Conservation (phyloP, 2,113 vertebrate species). For the Carlito syrichta region DNA sequence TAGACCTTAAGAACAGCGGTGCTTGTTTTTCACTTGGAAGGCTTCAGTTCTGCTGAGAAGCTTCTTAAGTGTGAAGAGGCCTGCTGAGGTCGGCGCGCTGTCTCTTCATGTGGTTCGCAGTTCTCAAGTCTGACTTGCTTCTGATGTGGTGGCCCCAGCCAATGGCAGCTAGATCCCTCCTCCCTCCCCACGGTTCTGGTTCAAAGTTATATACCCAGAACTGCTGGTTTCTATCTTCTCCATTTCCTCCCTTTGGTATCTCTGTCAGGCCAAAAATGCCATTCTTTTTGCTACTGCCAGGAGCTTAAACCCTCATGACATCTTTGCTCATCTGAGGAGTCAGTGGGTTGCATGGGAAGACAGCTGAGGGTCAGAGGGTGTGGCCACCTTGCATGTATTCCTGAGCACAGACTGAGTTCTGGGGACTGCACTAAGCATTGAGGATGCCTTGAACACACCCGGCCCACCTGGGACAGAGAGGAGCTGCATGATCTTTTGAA, state of each 20-base stretch:
- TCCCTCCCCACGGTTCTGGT: not conserved
- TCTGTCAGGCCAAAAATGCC: not conserved
- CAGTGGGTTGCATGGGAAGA: not conserved
- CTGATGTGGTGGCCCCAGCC: constrained; percentile 68
- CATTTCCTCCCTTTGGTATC: constrained; percentile 45
- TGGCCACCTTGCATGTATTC: not conserved
- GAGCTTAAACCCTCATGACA: not conserved
- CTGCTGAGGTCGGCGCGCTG: constrained; percentile 4
- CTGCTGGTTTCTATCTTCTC: constrained; percentile 61
- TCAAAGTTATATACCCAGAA: constrained; percentile 26
- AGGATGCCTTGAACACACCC: not conserved
- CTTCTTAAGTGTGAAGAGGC: constrained; percentile 30
- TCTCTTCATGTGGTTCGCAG: constrained; percentile 62
- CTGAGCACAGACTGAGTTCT: not conserved
- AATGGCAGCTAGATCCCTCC: constrained; percentile 31
- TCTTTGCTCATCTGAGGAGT: not conserved
- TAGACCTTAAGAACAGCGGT: not conserved
- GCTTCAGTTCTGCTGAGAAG: not conserved
- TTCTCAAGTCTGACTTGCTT: constrained; percentile 54
- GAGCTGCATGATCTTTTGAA: not conserved
- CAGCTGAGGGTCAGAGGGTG: rapidly evolving
- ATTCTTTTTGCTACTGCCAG: not conserved
- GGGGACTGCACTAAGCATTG: not conserved
- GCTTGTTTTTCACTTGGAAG: constrained; percentile 54
- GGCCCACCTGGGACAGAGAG: not conserved